phyloP scores from a whole-genome alignment of 2,113 vertebrate genomes.

The Ifrita kowaldi region DNA sequence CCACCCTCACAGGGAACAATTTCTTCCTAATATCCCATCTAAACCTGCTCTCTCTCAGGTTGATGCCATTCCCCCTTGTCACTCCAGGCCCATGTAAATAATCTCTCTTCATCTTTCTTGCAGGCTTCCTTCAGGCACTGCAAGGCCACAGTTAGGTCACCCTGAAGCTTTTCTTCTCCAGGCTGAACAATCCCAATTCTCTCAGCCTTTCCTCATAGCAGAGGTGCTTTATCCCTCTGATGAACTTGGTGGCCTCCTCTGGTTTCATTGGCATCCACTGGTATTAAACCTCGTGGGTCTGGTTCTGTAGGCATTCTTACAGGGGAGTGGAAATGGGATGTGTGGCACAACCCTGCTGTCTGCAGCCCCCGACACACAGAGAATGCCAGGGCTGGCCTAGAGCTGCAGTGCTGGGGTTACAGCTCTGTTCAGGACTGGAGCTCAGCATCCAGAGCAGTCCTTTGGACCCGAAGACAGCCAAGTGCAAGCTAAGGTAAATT shows the following conservation, averaged over 20 bases:
- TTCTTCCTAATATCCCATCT: neutral
- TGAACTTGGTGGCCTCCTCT: neutral
- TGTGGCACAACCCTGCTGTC: neutral
- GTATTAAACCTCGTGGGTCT: neutral
- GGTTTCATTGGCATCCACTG: neutral
- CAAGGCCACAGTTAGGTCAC: neutral
- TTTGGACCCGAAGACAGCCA: neutral
- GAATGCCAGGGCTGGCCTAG: neutral
- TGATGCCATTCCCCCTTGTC: neutral
- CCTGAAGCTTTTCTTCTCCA: neutral
- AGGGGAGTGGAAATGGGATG: neutral
- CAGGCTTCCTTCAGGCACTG: neutral
- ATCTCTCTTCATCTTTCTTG: neutral
- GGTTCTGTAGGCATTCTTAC: neutral
- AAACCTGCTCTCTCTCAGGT: neutral
- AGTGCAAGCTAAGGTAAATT: neutral
- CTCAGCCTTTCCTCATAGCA: neutral
- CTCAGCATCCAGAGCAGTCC: neutral
- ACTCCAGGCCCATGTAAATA: neutral
- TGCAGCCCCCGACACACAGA: neutral
- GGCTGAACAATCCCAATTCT: neutral
- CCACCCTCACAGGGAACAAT: accelerated
- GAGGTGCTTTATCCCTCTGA: neutral
- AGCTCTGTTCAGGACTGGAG: neutral
- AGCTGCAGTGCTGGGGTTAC: neutral